phyloP scores from a whole-genome alignment of 1,140 invertebrate species.

The Paraescarpia echinospica region DNA sequence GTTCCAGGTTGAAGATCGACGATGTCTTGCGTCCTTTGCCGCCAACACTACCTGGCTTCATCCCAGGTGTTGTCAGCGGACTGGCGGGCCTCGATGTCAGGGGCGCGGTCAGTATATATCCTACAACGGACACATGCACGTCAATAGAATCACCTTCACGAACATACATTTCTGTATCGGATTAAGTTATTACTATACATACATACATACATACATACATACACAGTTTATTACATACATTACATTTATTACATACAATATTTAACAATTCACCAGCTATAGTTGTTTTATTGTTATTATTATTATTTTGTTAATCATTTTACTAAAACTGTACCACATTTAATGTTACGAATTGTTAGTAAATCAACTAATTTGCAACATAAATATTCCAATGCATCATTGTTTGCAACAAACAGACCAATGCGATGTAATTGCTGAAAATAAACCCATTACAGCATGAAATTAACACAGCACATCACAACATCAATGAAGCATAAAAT shows the following conservation, averaged over 20 bases:
- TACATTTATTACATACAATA: too few species aligned
- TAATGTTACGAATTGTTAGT: too few species aligned
- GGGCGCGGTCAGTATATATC: neutral
- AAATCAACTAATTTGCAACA: neutral
- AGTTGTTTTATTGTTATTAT: too few species aligned
- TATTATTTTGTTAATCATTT: too few species aligned
- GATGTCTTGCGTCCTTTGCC: neutral
- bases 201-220: too few species aligned
- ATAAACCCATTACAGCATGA: neutral
- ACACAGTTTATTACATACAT: too few species aligned
- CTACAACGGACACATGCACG: neutral
- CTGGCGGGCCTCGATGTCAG: neutral
- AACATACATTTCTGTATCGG: too few species aligned
- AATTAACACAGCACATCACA: neutral
- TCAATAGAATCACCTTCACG: neutral
- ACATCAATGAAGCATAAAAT: neutral
- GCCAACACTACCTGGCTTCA: neutral
- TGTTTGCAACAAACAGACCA: neutral
- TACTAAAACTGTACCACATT: neutral
- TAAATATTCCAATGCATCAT: neutral
- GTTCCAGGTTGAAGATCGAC: neutral
- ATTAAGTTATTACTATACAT: too few species aligned
- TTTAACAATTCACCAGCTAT: too few species aligned
- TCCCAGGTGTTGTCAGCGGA: neutral
- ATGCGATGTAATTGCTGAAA: neutral